Conservation (phyloP, 1,140 invertebrate genomes). For the Papilio helenus region DNA sequence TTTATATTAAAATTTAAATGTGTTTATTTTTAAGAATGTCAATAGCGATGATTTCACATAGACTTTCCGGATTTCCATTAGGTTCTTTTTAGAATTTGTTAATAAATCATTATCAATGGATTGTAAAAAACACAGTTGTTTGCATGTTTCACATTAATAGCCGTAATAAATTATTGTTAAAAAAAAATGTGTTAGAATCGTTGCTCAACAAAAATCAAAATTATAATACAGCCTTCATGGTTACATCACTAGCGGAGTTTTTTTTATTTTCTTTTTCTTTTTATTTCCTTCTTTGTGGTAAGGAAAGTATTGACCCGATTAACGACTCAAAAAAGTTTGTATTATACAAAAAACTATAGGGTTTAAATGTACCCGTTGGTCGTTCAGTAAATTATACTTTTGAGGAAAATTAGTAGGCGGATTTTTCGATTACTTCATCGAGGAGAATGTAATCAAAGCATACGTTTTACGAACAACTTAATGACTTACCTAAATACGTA, state of each 20-base stretch:
- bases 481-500: no score
- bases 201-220: not conserved
- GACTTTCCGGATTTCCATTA: not conserved
- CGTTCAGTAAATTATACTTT: no score
- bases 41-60: not conserved
- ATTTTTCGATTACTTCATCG: no score
- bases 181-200: slow-evolving; percentile 8
- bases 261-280: not conserved
- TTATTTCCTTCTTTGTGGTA: slow-evolving; percentile 24
- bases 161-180: not conserved
- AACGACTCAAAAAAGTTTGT: not conserved
- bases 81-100: not conserved
- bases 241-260: not conserved
- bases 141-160: slow-evolving; percentile 1
- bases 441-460: no score
- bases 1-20: no score
- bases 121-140: slow-evolving; percentile 5
- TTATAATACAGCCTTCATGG: slow-evolving; percentile 1
- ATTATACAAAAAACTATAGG: no score
- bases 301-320: not conserved
- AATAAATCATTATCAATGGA: slow-evolving; percentile 13
- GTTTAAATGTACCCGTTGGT: no score
- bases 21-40: not conserved
- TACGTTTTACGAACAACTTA: no score
- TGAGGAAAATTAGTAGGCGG: no score